These are phyloP conservation scores for Parazoanthus darwini DNA, from an alignment of 92 coral and sea anemone species.

Conservation along the genomic window DNA sequence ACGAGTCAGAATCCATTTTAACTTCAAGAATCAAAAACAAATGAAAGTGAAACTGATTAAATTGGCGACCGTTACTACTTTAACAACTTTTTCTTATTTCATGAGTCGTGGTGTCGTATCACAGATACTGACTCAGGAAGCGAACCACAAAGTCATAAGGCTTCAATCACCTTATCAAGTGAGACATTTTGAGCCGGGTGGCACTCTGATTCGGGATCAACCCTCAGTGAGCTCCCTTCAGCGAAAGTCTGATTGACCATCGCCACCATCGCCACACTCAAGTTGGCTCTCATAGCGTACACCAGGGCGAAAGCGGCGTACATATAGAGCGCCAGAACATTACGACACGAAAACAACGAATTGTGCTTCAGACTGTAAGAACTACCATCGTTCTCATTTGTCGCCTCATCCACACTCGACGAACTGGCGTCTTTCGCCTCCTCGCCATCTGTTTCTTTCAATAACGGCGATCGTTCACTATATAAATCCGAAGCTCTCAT, in stretches of 20 bases:
- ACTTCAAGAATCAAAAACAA: too few relatives aligned
- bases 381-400: neutral
- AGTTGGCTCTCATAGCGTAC: conserved; percentile 36
- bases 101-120: too few relatives aligned
- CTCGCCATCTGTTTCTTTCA: neutral
- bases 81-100: too few relatives aligned
- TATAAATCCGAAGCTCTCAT: neutral
- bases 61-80: too few relatives aligned
- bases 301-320: conserved; percentile 18
- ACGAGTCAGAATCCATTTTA: too few relatives aligned
- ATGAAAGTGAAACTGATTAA: too few relatives aligned
- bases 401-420: neutral
- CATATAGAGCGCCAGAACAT: conserved; percentile 19
- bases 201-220: conserved; percentile 11
- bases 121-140: too few relatives aligned
- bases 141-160: neutral
- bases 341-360: conserved; percentile 25
- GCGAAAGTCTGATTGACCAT: conserved; percentile 37
- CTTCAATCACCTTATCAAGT: conserved; percentile 14
- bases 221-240: neutral
- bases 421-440: neutral
- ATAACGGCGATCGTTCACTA: conserved; percentile 16
- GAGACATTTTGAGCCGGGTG: conserved; percentile 17
- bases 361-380: neutral
- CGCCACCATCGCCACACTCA: conserved; percentile 32